phyloP scores from a whole-genome alignment of 2,888 invertebrate species.

The Aricia artaxerxes region DNA sequence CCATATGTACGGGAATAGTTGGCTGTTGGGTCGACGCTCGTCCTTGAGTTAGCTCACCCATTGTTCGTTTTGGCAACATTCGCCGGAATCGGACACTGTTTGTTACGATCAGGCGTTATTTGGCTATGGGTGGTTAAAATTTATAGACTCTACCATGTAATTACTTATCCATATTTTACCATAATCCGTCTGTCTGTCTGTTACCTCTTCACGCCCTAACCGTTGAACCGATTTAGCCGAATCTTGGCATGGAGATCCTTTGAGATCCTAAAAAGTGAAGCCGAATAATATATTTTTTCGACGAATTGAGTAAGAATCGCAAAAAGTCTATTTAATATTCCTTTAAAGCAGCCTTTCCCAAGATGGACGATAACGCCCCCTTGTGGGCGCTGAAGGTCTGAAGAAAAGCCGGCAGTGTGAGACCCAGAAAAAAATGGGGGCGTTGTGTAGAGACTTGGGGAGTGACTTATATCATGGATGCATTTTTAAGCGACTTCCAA shows the following conservation, averaged over 20 bases:
- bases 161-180: background rate
- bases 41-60: conserved; percentile 21
- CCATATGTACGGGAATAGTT: conserved; percentile 20
- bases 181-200: too few relatives aligned
- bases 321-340: too few relatives aligned
- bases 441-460: too few relatives aligned
- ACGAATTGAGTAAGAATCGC: background rate
- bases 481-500: too few relatives aligned
- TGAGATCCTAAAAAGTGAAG: background rate
- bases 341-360: background rate
- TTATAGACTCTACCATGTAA: background rate
- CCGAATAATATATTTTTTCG: background rate
- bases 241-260: too few relatives aligned
- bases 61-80: conserved; percentile 11
- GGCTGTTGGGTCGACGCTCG: conserved; percentile 24
- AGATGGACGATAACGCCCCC: too few relatives aligned
- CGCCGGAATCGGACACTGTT: background rate
- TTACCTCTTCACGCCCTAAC: too few relatives aligned
- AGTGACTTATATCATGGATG: too few relatives aligned
- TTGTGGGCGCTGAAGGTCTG: too few relatives aligned
- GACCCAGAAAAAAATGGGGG: too few relatives aligned
- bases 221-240: too few relatives aligned
- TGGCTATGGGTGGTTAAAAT: background rate
- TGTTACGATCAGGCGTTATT: background rate
- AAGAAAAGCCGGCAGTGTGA: too few relatives aligned